Evolutionary conservation across 2,888 invertebrate genomes (phyloP), one percentile per base, ranked within the genome.

Genomic region (Anarsia innoxiella): DNA sequence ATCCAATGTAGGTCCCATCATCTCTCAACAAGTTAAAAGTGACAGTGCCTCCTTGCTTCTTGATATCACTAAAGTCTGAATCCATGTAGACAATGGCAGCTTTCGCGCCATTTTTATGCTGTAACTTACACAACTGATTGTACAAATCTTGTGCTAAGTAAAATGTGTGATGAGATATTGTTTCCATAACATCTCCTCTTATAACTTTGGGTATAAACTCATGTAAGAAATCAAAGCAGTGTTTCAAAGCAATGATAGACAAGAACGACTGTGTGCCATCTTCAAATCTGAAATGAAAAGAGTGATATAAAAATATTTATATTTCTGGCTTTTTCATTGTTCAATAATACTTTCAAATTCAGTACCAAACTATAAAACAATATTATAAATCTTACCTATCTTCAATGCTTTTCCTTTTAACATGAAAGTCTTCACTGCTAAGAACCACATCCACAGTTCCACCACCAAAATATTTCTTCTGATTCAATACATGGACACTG

Each of bases 221-320:
- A 37, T 90, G 77, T 37, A 96, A 61, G 3, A 90, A 87, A 39
- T 93, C 90, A 65, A 97, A 93, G 34, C 97, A 96, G 74, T 95
- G 91, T 46, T 90, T 88, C 3, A 99, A 66, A 1, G 93, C 88
- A 31, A 93, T 75, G 44, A 99, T 94, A 12, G 94, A 92, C 29
- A 97, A 79, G 72, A 94, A 99, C 10, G 96, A 87, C 10, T 95
- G 55, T 0, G 98, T 97, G 2, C 99, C 99, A 84, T 98, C 97
- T 86, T 99, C 98, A 78, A 96, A 96, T 50, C 94, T 94, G 71
- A 73, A 80, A 45, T 26, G 19, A 39, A 48, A 40, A 19, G 31
- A 19, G 3, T 19, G 8, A 19, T 19, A 19, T 19, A 8, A 15
- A 15, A 19, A 19, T 23, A 23, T 23, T 23, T 23, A 19, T 19